These are phyloP conservation scores for Chloroclystis v-ata DNA, from an alignment of 2,888 invertebrate species.

Conservation along the genomic window DNA sequence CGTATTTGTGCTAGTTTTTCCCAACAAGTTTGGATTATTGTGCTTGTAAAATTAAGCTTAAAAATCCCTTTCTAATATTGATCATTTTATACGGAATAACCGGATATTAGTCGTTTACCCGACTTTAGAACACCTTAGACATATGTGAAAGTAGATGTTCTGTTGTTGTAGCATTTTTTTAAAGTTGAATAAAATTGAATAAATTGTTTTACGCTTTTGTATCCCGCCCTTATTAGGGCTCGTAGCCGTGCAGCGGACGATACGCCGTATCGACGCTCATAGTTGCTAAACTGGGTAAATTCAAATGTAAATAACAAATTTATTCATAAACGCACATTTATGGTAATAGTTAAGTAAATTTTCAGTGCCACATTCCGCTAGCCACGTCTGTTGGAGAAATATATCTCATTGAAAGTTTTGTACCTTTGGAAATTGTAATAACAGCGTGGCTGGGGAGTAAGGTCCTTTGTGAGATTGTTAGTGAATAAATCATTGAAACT, in stretches of 20 bases:
- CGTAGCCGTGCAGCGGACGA: constrained; percentile 32
- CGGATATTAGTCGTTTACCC: constrained; percentile 61
- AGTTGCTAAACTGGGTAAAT: constrained; percentile 38
- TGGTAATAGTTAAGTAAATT: constrained; percentile 51
- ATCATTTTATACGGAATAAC: constrained; percentile 68
- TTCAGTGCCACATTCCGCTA: constrained; percentile 26
- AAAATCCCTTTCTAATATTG: constrained; percentile 56
- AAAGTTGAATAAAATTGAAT: constrained; percentile 47
- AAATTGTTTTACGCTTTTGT: constrained; percentile 52
- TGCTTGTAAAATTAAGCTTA: constrained; percentile 64
- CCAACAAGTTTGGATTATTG: constrained; percentile 63
- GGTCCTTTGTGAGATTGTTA: constrained; percentile 53
- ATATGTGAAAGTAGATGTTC: constrained; percentile 47
- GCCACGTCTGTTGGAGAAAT: constrained; percentile 33
- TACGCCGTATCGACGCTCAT: constrained; percentile 38
- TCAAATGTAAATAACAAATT: constrained; percentile 61
- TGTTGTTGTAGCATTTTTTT: constrained; percentile 57
- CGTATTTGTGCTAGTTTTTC: constrained; percentile 75
- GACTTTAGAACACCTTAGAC: constrained; percentile 55
- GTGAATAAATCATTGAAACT: constrained; percentile 50
- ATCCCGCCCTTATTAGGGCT: constrained; percentile 48
- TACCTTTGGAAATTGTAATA: constrained; percentile 14
- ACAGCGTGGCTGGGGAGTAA: constrained; percentile 40
- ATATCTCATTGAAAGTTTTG: constrained; percentile 23
- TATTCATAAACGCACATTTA: constrained; percentile 61